Evolutionary conservation across 1,140 invertebrate genomes (phyloP), one percentile per base, ranked within the genome.

Genomic region (Drosophila auraria): DNA sequence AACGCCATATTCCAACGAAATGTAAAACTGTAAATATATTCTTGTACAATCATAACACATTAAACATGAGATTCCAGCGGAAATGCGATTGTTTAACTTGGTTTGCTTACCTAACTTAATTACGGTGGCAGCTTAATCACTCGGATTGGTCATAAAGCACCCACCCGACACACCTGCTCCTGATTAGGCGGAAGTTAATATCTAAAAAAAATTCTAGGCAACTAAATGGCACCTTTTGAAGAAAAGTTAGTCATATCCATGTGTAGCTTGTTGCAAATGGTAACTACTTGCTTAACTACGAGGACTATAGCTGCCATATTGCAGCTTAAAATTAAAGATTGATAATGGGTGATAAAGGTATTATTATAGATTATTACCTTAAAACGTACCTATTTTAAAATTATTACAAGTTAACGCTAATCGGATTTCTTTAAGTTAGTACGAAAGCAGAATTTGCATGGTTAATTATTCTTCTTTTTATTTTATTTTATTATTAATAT

Each of bases 1-100:
- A 56, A 30, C 40, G 30, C 51, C 47, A 68, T 54, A 63, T 38
- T 56, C 15, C 33, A 61, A 42, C 23, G 25, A 49, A 56, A 61
- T 60, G 23, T 69, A 56, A 50, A 65, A 57, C 40, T 77, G 63
- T 78, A 78, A 70, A 78, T 61, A 78, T 51, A 62, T 57, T 25
- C 44, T n/a, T 33, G 40, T 54, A 50, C 15, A 44, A 59, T 23
- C 45, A 49, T 49, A 23, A 59, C 49, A 63, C 50, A 49, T 42
- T 61, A 73, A 74, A 61, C 71, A 53, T 17, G 30, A 51, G 47
- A 38, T 23, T 61, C 20, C 42, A 40, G 20, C 15, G 23, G 50
- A 77, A 68, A n/a, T 53, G 53, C 33, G 73, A 75, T 25, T 57
- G 14, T 57, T 57, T 50, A 64, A 64, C 17, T 25, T 54, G 49